Evolutionary conservation across 2,888 invertebrate genomes (phyloP).

Genomic region (Asteroscopus sphinx): DNA sequence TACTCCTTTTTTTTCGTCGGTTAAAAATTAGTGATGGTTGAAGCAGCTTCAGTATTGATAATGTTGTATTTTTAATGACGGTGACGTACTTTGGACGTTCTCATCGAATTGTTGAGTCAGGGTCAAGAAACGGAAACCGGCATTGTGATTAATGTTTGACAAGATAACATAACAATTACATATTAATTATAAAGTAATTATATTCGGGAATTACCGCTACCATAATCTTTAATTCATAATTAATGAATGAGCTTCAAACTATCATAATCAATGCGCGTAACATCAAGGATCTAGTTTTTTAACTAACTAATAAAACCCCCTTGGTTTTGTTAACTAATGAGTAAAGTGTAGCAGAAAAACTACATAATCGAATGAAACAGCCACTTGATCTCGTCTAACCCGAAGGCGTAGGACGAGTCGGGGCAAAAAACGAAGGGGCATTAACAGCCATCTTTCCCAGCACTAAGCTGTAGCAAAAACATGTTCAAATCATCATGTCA

Average conservation of each 20-base stretch:
- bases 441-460: conserved; percentile 21
- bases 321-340: too few species aligned
- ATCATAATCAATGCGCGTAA: too few species aligned
- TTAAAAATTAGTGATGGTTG: too few species aligned
- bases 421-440: conserved; percentile 29
- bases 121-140: conserved; percentile 21
- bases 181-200: not conserved
- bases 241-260: too few species aligned
- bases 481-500: conserved; percentile 6
- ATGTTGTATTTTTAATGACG: not conserved
- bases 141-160: conserved; percentile 19
- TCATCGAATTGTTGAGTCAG: conserved; percentile 8
- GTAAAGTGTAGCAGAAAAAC: conserved; percentile 12
- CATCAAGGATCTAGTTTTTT: too few species aligned
- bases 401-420: conserved; percentile 1
- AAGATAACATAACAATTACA: conserved; percentile 24
- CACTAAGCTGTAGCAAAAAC: conserved; percentile 20
- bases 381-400: conserved; percentile 4
- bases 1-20: too few species aligned
- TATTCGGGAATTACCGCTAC: too few species aligned
- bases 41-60: too few species aligned
- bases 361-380: conserved; percentile 8
- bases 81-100: conserved; percentile 11
- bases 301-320: too few species aligned
- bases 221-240: too few species aligned